These are phyloP conservation scores for Pardalotus punctatus DNA, from an alignment of 2,113 vertebrate species.

Conservation along the genomic window DNA sequence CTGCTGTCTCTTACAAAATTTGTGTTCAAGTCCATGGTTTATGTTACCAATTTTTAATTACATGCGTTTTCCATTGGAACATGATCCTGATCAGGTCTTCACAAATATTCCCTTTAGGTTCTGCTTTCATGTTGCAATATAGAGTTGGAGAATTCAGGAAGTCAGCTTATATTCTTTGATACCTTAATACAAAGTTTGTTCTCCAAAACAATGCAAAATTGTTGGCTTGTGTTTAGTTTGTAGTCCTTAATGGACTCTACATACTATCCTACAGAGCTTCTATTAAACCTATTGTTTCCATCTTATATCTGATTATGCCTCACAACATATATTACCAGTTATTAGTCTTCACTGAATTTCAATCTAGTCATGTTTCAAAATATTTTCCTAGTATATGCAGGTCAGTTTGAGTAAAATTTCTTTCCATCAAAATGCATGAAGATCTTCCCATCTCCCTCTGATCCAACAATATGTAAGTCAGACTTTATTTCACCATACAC, in stretches of 20 bases:
- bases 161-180: neutral
- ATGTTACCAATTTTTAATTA: neutral
- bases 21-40: neutral
- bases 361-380: neutral
- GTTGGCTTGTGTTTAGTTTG: neutral
- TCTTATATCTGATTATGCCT: neutral
- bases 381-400: accelerated
- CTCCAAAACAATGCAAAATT: neutral
- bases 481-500: neutral
- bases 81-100: neutral
- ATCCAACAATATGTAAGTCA: neutral
- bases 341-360: neutral
- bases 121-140: neutral
- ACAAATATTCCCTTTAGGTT: neutral
- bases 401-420: neutral
- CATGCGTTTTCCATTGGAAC: neutral
- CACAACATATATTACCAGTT: neutral
- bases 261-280: neutral
- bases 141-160: neutral
- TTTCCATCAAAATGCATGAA: neutral
- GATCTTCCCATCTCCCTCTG: neutral
- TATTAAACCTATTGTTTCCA: neutral
- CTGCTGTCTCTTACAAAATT: neutral
- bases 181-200: neutral
- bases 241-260: neutral